Percentiles rank a stretch among this genome's conserved stretches.
Evolutionary conservation across 2,797 vertebrate species (phyloP).

Genomic region (Sebastiscus tertius): DNA sequence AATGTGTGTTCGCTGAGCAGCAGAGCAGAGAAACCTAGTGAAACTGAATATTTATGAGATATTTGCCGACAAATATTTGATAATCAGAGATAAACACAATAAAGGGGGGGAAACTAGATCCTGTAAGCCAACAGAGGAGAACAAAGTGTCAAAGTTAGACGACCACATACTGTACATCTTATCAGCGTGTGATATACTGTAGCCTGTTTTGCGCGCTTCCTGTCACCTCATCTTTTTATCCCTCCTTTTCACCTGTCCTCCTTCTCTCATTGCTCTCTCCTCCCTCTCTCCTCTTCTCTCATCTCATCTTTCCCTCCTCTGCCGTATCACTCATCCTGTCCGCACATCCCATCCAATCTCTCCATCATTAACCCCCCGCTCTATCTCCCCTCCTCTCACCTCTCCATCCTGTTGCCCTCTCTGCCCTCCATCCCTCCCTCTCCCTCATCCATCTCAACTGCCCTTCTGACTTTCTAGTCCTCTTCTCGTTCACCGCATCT

Average conservation of each 20-base stretch:
- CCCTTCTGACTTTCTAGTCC: slow-evolving; percentile 58
- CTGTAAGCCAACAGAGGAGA: slow-evolving; percentile 3
- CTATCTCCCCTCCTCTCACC: slow-evolving; percentile 45
- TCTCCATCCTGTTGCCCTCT: slow-evolving; percentile 48
- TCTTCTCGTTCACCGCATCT: slow-evolving; percentile 49
- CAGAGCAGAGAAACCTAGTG: slow-evolving; percentile 18
- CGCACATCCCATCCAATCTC: slow-evolving; percentile 42
- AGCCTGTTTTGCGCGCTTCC: slow-evolving; percentile 16
- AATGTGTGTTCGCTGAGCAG: slow-evolving; percentile 20
- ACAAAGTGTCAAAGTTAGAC: background rate
- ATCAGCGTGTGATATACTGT: slow-evolving; percentile 21
- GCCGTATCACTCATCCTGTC: slow-evolving; percentile 60
- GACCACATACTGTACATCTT: background rate
- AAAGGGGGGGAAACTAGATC: background rate
- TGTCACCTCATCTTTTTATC: slow-evolving; percentile 24
- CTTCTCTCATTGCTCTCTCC: slow-evolving; percentile 7
- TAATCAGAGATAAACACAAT: slow-evolving; percentile 30
- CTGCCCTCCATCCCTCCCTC: slow-evolving; percentile 28
- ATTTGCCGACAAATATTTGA: slow-evolving; percentile 39
- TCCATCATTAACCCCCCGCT: slow-evolving; percentile 64
- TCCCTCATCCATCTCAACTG: slow-evolving; percentile 57
- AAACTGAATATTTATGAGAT: slow-evolving; percentile 43
- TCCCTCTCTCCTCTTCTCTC: slow-evolving; percentile 33
- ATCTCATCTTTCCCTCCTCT: slow-evolving; percentile 46
- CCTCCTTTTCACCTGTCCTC: slow-evolving; percentile 7